Evolutionary conservation across 2,797 vertebrate genomes (phyloP).

Genomic region (Ispidina lecontei): DNA sequence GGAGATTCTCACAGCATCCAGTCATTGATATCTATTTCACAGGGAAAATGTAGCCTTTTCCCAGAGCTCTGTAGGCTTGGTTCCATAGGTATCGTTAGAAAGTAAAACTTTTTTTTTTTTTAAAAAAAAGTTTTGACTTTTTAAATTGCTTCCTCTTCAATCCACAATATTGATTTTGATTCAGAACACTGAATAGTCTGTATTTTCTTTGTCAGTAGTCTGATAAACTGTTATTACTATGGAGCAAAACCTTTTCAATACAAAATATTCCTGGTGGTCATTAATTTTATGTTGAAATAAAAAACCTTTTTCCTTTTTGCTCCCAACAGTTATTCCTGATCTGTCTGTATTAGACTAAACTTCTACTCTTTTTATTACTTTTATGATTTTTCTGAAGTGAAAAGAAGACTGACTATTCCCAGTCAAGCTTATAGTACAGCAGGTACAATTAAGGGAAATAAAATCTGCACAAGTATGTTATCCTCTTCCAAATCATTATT

Average conservation of each 20-base stretch:
- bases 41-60: not conserved
- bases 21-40: not conserved
- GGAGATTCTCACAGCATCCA: not conserved
- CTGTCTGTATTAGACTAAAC: not conserved
- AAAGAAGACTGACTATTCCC: not conserved
- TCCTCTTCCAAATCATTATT: not conserved
- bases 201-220: not conserved
- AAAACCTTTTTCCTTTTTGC: not conserved
- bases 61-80: not conserved
- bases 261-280: not conserved
- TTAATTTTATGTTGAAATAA: not conserved
- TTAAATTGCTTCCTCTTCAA: not conserved
- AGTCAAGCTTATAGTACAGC: not conserved
- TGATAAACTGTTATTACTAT: not conserved
- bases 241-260: not conserved
- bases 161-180: not conserved
- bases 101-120: not conserved
- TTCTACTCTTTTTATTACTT: not conserved
- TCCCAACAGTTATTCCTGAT: not conserved
- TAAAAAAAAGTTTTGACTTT: not conserved
- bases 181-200: not conserved
- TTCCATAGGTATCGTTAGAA: not conserved
- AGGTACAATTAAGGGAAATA: not conserved
- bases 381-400: not conserved
- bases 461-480: not conserved